Evolutionary conservation across 2,888 invertebrate species (phyloP).

Genomic region (Eupelmus urozonus): DNA sequence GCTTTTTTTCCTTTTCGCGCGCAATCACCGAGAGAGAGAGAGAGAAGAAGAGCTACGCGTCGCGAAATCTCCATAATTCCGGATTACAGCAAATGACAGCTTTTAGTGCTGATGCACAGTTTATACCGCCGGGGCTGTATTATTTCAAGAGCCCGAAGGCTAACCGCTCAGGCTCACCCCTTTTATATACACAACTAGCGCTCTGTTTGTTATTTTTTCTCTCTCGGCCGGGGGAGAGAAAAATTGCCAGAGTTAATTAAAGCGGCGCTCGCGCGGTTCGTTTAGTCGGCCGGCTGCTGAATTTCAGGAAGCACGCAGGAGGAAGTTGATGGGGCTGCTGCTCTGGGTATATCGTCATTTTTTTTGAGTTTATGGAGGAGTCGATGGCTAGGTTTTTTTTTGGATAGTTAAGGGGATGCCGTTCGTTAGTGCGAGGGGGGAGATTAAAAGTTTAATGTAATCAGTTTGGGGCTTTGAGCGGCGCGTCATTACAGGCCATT

Average conservation of each 20-base stretch:
- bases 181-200: neutral
- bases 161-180: neutral
- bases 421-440: neutral
- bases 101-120: conserved; percentile 76
- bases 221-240: conserved; percentile 38
- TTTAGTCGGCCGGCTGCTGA: conserved; percentile 18
- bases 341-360: conserved; percentile 25
- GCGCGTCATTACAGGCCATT: neutral
- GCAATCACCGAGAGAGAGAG: conserved; percentile 42
- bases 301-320: conserved; percentile 17
- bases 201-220: neutral
- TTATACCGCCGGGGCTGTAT: conserved; percentile 72
- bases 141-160: conserved; percentile 72
- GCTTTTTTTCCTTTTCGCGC: neutral
- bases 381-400: neutral
- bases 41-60: conserved; percentile 23
- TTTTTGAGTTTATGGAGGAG: conserved; percentile 26
- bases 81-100: conserved; percentile 76
- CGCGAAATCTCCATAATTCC: conserved; percentile 75
- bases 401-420: neutral
- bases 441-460: conserved; percentile 5
- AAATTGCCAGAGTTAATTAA: conserved; percentile 56
- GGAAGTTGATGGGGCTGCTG: conserved; percentile 31
- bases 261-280: conserved; percentile 25
- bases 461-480: conserved; percentile 4